phyloP scores from a whole-genome alignment of 2,888 invertebrate genomes.

The Scaeva pyrastri region DNA sequence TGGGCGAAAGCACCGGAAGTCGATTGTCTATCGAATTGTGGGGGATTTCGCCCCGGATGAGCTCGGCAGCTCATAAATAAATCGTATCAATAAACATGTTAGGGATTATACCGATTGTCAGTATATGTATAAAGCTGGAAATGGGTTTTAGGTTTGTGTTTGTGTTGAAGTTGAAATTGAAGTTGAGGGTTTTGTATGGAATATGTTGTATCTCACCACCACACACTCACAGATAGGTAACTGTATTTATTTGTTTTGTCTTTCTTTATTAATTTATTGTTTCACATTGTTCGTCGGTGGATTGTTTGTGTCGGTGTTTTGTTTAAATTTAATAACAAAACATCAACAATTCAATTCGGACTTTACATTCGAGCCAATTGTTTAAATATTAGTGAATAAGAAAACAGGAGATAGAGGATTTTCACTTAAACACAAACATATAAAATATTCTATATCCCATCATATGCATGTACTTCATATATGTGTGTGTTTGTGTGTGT shows the following conservation, averaged over 20 bases:
- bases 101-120: slow-evolving; percentile 63
- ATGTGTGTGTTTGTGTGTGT: too few species aligned
- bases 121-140: slow-evolving; percentile 51
- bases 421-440: not conserved
- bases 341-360: slow-evolving; percentile 50
- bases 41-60: slow-evolving; percentile 58
- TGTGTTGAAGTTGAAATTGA: not conserved
- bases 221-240: not conserved
- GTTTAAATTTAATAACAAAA: slow-evolving; percentile 54
- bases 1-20: slow-evolving; percentile 42
- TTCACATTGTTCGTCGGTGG: not conserved
- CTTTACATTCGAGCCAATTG: slow-evolving; percentile 4
- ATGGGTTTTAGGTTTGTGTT: slow-evolving; percentile 48
- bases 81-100: slow-evolving; percentile 73
- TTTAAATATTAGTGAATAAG: not conserved
- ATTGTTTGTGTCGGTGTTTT: slow-evolving; percentile 20
- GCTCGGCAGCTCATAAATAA: slow-evolving; percentile 68
- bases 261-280: slow-evolving; percentile 40
- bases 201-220: not conserved
- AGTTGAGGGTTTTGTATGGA: not conserved
- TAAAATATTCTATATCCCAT: too few species aligned
- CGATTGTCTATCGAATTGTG: slow-evolving; percentile 44
- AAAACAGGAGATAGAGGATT: not conserved
- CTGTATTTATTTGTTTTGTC: slow-evolving; percentile 31
- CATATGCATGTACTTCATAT: not conserved